These are phyloP conservation scores for Mus caroli DNA, from an alignment of 2,797 vertebrate genomes.

Conservation along the genomic window DNA sequence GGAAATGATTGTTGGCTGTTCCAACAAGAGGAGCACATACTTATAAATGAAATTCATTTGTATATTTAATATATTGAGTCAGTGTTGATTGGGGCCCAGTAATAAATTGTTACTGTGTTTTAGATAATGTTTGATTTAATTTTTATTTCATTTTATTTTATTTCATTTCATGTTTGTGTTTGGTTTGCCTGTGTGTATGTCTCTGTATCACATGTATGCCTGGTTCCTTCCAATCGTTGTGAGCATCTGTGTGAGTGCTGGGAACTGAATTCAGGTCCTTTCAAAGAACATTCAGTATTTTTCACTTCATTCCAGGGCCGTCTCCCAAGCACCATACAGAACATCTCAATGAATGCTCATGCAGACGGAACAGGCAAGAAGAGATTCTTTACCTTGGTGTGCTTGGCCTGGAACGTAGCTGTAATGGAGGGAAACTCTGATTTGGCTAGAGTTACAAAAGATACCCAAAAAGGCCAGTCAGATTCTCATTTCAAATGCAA, in stretches of 20 bases:
- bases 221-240: background rate
- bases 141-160: background rate
- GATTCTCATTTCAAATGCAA: background rate
- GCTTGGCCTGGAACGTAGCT: background rate
- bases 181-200: background rate
- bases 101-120: background rate
- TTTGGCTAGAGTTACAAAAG: background rate
- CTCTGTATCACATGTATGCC: background rate
- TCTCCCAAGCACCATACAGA: background rate
- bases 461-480: background rate
- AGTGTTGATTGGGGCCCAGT: background rate
- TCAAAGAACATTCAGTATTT: background rate
- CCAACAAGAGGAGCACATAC: background rate
- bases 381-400: background rate
- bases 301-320: background rate
- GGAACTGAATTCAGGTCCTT: background rate
- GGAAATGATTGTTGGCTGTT: background rate
- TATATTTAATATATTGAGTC: background rate
- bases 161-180: background rate
- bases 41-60: slow-evolving; percentile 23
- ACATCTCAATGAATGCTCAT: background rate
- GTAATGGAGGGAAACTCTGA: background rate
- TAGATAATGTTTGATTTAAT: background rate
- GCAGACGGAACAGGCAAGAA: background rate
- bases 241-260: background rate